These are phyloP conservation scores for Drosophila tanythrix DNA, from an alignment of 2,888 invertebrate genomes.

Conservation along the genomic window DNA sequence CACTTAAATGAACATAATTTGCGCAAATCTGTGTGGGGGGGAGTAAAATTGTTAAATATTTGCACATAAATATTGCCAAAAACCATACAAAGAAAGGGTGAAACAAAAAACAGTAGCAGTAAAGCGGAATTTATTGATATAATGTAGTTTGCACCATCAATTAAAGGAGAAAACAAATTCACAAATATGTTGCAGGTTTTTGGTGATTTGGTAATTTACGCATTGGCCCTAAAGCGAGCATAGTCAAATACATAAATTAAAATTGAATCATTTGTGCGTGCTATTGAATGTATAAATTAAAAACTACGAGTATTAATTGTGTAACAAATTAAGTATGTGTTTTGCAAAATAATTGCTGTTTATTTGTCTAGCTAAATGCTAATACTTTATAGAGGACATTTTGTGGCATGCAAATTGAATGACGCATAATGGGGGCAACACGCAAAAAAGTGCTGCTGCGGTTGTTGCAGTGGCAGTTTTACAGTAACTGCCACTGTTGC, in stretches of 20 bases:
- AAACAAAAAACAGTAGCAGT: slow-evolving; percentile 2
- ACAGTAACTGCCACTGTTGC: slow-evolving; percentile 8
- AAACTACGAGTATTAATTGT: slow-evolving; percentile 54
- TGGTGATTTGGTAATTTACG: slow-evolving; percentile 31
- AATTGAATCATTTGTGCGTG: slow-evolving; percentile 62
- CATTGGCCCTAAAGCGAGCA: slow-evolving; percentile 17
- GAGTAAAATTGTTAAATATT: slow-evolving; percentile 58
- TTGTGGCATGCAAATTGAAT: slow-evolving; percentile 71
- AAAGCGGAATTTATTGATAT: slow-evolving; percentile 24
- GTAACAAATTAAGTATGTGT: slow-evolving; percentile 64
- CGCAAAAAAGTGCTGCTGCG: slow-evolving; percentile 14
- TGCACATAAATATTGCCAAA: slow-evolving; percentile 45
- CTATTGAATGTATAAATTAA: slow-evolving; percentile 51
- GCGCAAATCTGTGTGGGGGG: slow-evolving; percentile 72
- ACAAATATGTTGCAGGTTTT: slow-evolving; percentile 27
- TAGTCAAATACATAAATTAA: slow-evolving; percentile 55
- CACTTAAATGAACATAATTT: slow-evolving; percentile 78
- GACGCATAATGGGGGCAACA: slow-evolving; percentile 65
- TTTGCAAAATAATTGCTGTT: slow-evolving; percentile 65
- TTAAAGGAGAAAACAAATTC: slow-evolving; percentile 47
- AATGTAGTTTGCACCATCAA: slow-evolving; percentile 45
- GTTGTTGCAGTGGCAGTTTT: background rate
- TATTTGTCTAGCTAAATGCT: slow-evolving; percentile 68
- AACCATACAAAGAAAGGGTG: slow-evolving; percentile 4
- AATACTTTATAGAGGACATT: slow-evolving; percentile 64